Percentiles rank a stretch among this genome's conserved stretches.
Conservation (phyloP, 2,888 invertebrate species). For the Archaeoteleia sp. region DNA sequence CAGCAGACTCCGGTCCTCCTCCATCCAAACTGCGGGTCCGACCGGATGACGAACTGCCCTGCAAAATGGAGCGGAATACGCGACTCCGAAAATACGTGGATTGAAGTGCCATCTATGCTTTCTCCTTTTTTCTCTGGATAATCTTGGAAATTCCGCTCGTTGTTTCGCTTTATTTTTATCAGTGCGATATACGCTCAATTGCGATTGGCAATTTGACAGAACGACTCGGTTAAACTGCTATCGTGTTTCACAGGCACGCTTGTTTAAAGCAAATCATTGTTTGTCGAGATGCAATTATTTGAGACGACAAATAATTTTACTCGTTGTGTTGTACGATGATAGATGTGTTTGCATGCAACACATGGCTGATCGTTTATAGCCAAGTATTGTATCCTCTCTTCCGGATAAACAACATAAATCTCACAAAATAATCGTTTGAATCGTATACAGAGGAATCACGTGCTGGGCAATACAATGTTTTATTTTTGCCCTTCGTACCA, state of each 20-base stretch:
- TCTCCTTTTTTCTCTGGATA: constrained; percentile 25
- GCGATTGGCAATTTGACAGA: constrained; percentile 36
- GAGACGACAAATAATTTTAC: constrained; percentile 47
- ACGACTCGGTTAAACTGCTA: constrained; percentile 17
- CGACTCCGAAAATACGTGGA: constrained; percentile 65
- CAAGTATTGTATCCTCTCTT: constrained; percentile 27
- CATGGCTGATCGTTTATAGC: constrained; percentile 40
- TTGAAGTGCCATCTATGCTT: constrained; percentile 54
- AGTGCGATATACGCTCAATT: constrained; percentile 18
- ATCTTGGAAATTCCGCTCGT: constrained; percentile 38
- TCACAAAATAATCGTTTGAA: constrained; percentile 28
- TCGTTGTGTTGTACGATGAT: constrained; percentile 34
- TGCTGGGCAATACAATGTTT: neutral
- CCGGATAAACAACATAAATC: constrained; percentile 45
- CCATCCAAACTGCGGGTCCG: constrained; percentile 59
- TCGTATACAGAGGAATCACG: constrained; percentile 8
- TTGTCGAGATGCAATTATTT: constrained; percentile 41
- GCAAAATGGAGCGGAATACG: constrained; percentile 69
- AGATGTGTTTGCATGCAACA: constrained; percentile 47
- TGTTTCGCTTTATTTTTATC: constrained; percentile 18
- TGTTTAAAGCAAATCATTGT: constrained; percentile 38
- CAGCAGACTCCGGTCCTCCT: constrained; percentile 53
- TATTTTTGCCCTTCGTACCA: too few relatives aligned
- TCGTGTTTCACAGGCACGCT: constrained; percentile 10
- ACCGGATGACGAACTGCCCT: constrained; percentile 71